Conservation (phyloP, 2,113 vertebrate genomes). For the Cricetomys ansorgei region DNA sequence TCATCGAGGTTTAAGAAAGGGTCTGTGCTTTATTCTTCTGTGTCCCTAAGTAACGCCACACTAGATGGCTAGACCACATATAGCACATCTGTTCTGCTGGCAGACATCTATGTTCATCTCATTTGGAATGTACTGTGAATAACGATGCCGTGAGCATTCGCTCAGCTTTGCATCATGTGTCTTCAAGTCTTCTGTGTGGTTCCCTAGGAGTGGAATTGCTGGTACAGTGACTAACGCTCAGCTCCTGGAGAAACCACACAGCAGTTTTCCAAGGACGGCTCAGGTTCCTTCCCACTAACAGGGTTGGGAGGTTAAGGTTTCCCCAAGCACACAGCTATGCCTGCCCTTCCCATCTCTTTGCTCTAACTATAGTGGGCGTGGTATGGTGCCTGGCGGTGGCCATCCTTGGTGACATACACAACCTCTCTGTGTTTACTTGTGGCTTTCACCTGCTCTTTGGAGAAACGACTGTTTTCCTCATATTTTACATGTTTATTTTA, state of each 20-base stretch:
- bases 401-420: not conserved
- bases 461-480: not conserved
- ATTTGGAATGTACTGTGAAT: not conserved
- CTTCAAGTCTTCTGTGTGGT: not conserved
- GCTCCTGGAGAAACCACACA: not conserved
- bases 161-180: not conserved
- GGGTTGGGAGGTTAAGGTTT: not conserved
- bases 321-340: not conserved
- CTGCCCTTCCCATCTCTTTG: not conserved
- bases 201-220: not conserved
- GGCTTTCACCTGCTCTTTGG: not conserved
- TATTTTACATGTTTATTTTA: not conserved
- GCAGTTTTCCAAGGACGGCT: not conserved
- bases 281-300: not conserved
- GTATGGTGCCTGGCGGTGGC: not conserved
- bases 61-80: too few species aligned
- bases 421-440: too few species aligned
- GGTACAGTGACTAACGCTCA: rapidly evolving
- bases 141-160: not conserved
- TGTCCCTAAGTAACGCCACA: too few species aligned
- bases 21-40: not conserved
- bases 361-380: not conserved
- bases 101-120: not conserved
- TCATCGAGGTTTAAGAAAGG: not conserved
- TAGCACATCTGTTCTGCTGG: not conserved